Base-by-base conservation (phyloP, 2,113 vertebrate species). In the Sylvilagus bachmani region DNA sequence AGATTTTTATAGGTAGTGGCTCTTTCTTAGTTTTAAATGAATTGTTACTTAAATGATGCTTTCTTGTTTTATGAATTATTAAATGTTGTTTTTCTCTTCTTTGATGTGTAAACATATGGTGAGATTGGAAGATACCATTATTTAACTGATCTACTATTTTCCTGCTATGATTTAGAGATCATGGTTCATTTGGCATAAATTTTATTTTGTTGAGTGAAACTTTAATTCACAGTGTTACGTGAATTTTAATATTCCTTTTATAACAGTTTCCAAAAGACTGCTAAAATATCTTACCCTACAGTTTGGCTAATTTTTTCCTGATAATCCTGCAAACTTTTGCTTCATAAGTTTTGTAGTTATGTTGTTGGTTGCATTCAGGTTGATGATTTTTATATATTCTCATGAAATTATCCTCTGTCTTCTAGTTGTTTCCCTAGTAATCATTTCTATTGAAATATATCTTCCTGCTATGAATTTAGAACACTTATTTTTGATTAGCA, bases 1-100 rank as follows among this genome's bases (percentile, higher is more conserved):
- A 64, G 14, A 67, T 24, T 67, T 87, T 90, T 84, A 29, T 73
- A 70, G 70, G 53, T 77, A 38, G 38, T 31, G 3, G 38, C 38
- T 62, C 12, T 58, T 86, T 16, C 51, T 87, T 91, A 73, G 11
- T 67, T 91, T 94, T 89, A 73, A 86, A 21, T 33, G 58, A 21
- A 44, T 77, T 49, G 17, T 77, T 77, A 61, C 16, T 77, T 86
- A 33, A 27, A 66, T 73, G 71, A 66, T 44, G 38, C 11, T 12
- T 69, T 69, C 49, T 75, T 81, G 69, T 92, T 80, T 96, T 5
- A 44, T 77, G 53, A 92, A 62, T 75, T 86, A 91, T 33, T 49
- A n/a, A 93, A 49, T 19, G 5, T 44, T 82, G 21, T 17, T n/a
- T 79, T 75, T 51, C 78, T 61, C 55, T 77, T 58, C n/a, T 70